Evolutionary conservation across 2,888 invertebrate species (phyloP).

Genomic region (Ariolimax columbianus): DNA sequence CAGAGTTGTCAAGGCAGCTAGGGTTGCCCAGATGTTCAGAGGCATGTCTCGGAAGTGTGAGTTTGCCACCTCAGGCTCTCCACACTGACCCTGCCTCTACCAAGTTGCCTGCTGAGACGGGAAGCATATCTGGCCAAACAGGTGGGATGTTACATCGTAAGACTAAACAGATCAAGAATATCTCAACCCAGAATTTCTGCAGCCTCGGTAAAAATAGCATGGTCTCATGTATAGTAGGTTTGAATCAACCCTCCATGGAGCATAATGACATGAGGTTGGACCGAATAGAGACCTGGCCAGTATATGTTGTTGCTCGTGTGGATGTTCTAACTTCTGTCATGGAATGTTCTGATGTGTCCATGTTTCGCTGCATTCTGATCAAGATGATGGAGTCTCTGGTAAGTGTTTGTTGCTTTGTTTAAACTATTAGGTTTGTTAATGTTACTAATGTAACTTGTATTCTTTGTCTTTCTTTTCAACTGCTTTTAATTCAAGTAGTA

Average conservation of each 20-base stretch:
- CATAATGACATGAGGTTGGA: not conserved
- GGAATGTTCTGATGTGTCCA: constrained; percentile 13
- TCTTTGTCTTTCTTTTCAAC: no score
- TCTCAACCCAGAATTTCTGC: not conserved
- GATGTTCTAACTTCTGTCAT: constrained; percentile 17
- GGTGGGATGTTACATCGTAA: not conserved
- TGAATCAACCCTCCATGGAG: not conserved
- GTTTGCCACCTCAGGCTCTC: not conserved
- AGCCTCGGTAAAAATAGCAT: not conserved
- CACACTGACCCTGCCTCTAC: not conserved
- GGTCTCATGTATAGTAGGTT: not conserved
- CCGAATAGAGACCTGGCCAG: constrained; percentile 15
- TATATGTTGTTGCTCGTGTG: not conserved
- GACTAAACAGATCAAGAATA: no score
- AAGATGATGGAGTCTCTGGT: constrained; percentile 18
- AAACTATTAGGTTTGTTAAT: no score
- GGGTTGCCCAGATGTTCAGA: not conserved
- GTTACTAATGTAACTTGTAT: no score
- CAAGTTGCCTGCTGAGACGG: not conserved
- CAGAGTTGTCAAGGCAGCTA: constrained; percentile 9
- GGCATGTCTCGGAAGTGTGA: not conserved
- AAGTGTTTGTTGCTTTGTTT: no score
- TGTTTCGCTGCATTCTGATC: not conserved
- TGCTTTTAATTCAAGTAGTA: no score
- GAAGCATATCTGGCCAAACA: not conserved